Percentiles rank a stretch among this genome's conserved stretches.
These are phyloP conservation scores for Sympetrum striolatum DNA, from an alignment of 2,888 invertebrate genomes.

Conservation along the genomic window DNA sequence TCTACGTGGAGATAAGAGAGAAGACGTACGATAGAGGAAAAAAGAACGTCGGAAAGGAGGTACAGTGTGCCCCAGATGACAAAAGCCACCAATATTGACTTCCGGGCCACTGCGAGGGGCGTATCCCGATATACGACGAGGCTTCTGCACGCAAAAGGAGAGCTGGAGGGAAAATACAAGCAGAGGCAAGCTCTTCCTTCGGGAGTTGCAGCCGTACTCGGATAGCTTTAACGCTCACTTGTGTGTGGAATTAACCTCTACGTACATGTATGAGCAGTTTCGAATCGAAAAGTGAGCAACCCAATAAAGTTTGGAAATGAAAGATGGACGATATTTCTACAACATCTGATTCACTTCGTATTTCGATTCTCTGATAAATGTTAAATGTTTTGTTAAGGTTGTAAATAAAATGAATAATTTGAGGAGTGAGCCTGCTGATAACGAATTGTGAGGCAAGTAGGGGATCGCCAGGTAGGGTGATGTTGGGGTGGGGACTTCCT, in stretches of 20 bases:
- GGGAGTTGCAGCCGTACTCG: background rate
- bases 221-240: background rate
- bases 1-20: background rate
- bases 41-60: slow-evolving; percentile 50
- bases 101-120: slow-evolving; percentile 24
- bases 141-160: background rate
- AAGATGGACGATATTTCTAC: no score
- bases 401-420: no score
- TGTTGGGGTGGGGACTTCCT: no score
- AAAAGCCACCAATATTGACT: slow-evolving; percentile 37
- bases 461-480: no score
- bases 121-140: background rate
- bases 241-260: background rate
- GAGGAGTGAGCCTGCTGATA: no score
- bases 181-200: slow-evolving; percentile 2
- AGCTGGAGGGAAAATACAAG: background rate
- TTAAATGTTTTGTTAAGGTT: no score
- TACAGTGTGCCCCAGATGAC: background rate
- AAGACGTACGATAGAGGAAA: background rate
- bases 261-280: background rate
- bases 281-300: background rate
- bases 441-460: no score
- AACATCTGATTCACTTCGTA: no score
- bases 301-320: no score
- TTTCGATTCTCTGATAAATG: no score